Conservation (phyloP, 2,113 vertebrate species). For the Notarius quadriscutis region DNA sequence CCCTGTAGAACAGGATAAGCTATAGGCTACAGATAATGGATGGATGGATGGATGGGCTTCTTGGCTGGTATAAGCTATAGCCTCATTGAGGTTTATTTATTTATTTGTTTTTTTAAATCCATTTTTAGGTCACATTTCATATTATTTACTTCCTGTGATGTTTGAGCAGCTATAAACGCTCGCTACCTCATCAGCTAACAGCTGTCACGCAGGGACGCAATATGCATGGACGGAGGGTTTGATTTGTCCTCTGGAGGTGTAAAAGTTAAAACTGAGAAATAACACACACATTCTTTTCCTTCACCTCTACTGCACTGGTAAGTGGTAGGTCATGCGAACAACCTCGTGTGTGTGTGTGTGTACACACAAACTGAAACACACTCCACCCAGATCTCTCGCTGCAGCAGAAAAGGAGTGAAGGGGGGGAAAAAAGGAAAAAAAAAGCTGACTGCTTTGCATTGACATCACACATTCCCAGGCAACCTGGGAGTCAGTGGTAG, state of each 20-base stretch:
- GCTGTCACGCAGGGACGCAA: background rate
- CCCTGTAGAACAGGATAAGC: too few relatives aligned
- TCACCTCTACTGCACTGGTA: background rate
- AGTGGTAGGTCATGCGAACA: background rate
- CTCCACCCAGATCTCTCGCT: conserved; percentile 31
- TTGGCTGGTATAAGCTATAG: too few relatives aligned
- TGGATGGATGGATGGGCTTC: too few relatives aligned
- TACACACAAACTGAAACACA: conserved; percentile 54
- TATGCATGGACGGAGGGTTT: background rate
- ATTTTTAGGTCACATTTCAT: too few relatives aligned
- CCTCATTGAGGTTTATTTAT: too few relatives aligned
- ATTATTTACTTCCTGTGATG: too few relatives aligned
- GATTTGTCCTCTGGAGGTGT: background rate
- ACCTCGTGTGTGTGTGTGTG: background rate
- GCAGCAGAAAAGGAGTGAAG: background rate
- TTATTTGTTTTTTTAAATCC: too few relatives aligned
- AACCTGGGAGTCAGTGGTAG: conserved; percentile 76
- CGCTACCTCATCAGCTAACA: too few relatives aligned
- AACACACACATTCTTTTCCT: background rate
- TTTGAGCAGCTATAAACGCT: too few relatives aligned
- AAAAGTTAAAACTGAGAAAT: background rate
- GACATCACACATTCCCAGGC: conserved; percentile 81
- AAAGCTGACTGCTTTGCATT: conserved; percentile 62
- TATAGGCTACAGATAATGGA: too few relatives aligned
- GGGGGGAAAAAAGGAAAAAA: conserved; percentile 60